Conservation (phyloP, 2,888 invertebrate species). For the Meganola albula region DNA sequence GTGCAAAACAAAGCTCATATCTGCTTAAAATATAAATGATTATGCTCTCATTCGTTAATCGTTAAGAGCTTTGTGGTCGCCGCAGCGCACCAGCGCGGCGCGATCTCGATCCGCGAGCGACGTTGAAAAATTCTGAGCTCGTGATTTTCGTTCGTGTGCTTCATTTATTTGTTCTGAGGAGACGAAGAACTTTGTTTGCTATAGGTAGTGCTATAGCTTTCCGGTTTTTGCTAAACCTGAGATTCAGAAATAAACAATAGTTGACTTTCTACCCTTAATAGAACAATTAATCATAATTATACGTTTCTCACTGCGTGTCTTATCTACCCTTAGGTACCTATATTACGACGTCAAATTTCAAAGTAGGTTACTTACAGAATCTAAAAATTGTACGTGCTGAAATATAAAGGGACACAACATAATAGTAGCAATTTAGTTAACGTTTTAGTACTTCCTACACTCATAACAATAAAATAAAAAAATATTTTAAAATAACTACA, state of each 20-base stretch:
- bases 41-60: slow-evolving; percentile 64
- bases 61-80: slow-evolving; percentile 60
- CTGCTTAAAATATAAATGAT: slow-evolving; percentile 50
- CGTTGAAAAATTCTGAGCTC: slow-evolving; percentile 71
- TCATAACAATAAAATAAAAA: no score
- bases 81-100: slow-evolving; percentile 49
- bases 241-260: slow-evolving; percentile 12
- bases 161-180: slow-evolving; percentile 62
- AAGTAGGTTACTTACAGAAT: no score
- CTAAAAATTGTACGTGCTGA: no score
- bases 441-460: no score
- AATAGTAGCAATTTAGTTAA: no score
- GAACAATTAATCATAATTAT: not conserved
- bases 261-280: not conserved
- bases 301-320: no score
- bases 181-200: slow-evolving; percentile 60
- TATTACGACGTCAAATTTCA: no score
- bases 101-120: slow-evolving; percentile 57
- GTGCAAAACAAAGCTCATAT: slow-evolving; percentile 32
- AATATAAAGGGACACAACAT: no score
- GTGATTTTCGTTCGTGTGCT: slow-evolving; percentile 71
- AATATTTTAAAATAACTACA: no score
- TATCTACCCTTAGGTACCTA: no score
- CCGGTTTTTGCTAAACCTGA: slow-evolving; percentile 36
- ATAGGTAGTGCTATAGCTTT: slow-evolving; percentile 39